Percentiles rank a stretch among this genome's conserved stretches.
Evolutionary conservation across 1,140 invertebrate genomes (phyloP).

Genomic region (Anagrus nilaparvatae): DNA sequence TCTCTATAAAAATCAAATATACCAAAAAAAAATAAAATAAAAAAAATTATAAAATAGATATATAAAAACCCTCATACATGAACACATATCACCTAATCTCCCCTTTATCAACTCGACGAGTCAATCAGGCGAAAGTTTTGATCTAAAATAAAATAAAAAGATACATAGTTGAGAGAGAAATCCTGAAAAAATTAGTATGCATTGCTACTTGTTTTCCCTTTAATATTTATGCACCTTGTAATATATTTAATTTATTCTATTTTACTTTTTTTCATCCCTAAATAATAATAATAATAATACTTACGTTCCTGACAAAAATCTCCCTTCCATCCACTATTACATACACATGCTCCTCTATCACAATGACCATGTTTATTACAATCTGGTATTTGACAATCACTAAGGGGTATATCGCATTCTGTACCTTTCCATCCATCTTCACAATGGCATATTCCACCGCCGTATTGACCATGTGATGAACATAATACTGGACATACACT

Average conservation of each 20-base stretch:
- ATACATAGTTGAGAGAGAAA: no score
- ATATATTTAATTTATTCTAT: no score
- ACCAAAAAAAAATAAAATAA: no score
- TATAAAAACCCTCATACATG: no score
- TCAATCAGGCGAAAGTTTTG: no score
- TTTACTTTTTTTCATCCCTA: no score
- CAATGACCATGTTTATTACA: conserved; percentile 87
- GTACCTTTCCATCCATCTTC: conserved; percentile 93
- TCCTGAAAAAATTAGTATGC: conserved; percentile 13
- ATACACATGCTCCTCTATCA: conserved; percentile 78
- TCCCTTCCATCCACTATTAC: conserved; percentile 84
- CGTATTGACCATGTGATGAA: conserved; percentile 91
- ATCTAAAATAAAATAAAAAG: no score
- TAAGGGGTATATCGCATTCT: conserved; percentile 87
- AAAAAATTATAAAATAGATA: no score
- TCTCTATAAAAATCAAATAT: no score
- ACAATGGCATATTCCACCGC: conserved; percentile 90
- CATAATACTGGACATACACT: conserved; percentile 95
- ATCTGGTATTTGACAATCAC: conserved; percentile 85
- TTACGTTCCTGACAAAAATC: conserved; percentile 72
- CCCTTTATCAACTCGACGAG: no score
- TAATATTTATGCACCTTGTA: conserved; percentile 11
- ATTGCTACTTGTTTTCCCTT: neutral
- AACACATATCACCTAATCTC: no score
- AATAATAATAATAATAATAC: no score